Evolutionary conservation across 2,797 vertebrate species (phyloP).

Genomic region (Pangasius macronema): DNA sequence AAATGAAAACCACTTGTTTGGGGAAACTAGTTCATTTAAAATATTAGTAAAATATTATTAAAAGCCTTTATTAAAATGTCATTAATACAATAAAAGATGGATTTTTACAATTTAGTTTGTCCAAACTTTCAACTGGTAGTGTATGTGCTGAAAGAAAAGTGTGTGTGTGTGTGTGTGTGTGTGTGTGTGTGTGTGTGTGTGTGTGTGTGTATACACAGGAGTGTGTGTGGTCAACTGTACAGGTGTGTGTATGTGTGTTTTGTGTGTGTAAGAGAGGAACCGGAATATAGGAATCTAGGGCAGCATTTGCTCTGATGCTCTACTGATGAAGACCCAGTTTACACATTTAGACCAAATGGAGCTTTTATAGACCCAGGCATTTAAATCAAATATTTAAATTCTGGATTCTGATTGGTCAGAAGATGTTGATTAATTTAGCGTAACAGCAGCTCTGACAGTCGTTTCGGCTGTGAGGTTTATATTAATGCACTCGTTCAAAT

Average conservation of each 20-base stretch:
- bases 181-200: slow-evolving; percentile 16
- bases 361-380: not conserved
- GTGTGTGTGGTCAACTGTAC: slow-evolving; percentile 1
- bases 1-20: too few species aligned
- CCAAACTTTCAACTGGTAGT: not conserved
- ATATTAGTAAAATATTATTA: not conserved
- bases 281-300: slow-evolving; percentile 5
- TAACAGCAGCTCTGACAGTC: not conserved
- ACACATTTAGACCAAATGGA: slow-evolving; percentile 5
- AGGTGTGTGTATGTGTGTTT: slow-evolving; percentile 2
- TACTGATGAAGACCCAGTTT: slow-evolving; percentile 33
- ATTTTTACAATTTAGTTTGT: too few species aligned
- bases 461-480: not conserved
- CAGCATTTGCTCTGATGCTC: slow-evolving; percentile 32
- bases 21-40: too few species aligned
- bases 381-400: not conserved
- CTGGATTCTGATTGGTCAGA: not conserved
- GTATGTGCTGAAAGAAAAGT: not conserved
- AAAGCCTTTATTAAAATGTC: not conserved
- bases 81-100: not conserved
- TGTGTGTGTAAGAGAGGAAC: not conserved
- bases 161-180: slow-evolving; percentile 7
- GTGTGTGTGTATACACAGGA: not conserved
- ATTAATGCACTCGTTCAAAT: not conserved
- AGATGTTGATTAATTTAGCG: too few species aligned